Evolutionary conservation across 2,888 invertebrate species (phyloP).

Genomic region (Synergus laeviventris): DNA sequence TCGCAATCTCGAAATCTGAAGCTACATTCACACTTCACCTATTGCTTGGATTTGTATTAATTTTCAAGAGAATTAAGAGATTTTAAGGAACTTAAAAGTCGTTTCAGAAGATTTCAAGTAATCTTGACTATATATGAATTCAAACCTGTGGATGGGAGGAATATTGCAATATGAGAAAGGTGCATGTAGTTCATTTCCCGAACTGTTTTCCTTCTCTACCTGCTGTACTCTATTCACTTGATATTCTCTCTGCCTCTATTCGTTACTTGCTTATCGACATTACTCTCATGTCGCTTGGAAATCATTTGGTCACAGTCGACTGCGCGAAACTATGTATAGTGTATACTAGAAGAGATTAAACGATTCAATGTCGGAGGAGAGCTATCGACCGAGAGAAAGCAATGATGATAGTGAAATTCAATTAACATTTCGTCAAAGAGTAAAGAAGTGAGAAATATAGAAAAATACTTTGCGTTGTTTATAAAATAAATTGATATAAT

Average conservation of each 20-base stretch:
- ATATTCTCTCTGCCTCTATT: conserved; percentile 1
- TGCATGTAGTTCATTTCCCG: neutral
- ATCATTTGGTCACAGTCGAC: conserved; percentile 41
- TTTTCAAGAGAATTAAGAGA: too few species aligned
- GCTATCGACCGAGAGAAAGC: conserved; percentile 34
- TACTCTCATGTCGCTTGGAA: conserved; percentile 31
- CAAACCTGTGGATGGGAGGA: neutral
- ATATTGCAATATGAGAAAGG: neutral
- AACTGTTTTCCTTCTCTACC: neutral
- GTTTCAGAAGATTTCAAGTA: too few species aligned
- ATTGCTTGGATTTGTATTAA: too few species aligned
- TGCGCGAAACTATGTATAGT: conserved; percentile 40
- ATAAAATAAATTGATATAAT: conserved; percentile 2
- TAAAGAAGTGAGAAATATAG: neutral
- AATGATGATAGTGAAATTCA: neutral
- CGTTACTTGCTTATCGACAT: conserved; percentile 24
- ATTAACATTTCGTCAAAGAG: neutral
- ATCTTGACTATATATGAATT: too few species aligned
- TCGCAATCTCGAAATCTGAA: too few species aligned
- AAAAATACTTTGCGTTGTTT: neutral
- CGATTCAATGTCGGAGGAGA: neutral
- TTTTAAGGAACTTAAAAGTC: too few species aligned
- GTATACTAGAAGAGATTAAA: conserved; percentile 32
- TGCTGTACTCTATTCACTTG: neutral
- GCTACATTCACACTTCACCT: too few species aligned